Conservation (phyloP, 2,888 invertebrate species). For the Coenonympha arcania region DNA sequence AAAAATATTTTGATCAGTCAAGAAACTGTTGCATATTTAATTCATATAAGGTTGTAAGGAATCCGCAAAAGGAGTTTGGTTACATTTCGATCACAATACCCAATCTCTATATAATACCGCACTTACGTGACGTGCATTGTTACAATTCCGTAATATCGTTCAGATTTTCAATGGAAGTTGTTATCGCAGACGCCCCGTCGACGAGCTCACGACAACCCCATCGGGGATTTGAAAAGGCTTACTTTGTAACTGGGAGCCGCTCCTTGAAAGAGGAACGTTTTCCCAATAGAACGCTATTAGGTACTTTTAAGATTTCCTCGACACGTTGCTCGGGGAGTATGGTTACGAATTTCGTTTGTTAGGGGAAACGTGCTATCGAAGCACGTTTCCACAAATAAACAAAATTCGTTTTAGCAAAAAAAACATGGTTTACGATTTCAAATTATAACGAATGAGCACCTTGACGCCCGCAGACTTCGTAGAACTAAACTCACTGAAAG, state of each 20-base stretch:
- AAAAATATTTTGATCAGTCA: no score
- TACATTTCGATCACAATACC: slow-evolving; percentile 2
- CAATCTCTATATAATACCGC: slow-evolving; percentile 5
- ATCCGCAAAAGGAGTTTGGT: neutral
- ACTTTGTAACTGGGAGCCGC: slow-evolving; percentile 11
- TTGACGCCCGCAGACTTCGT: no score
- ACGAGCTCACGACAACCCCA: slow-evolving; percentile 9
- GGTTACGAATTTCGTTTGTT: neutral
- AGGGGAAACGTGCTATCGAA: no score
- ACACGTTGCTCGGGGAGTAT: neutral
- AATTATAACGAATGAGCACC: no score
- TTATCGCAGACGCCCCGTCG: slow-evolving; percentile 14
- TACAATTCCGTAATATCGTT: slow-evolving; percentile 3
- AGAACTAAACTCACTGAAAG: no score
- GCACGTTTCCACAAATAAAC: no score
- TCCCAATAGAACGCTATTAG: slow-evolving; percentile 14
- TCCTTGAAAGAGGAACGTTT: slow-evolving; percentile 11
- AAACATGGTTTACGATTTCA: no score
- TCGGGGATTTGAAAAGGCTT: slow-evolving; percentile 18
- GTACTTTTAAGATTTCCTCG: slow-evolving; percentile 4
- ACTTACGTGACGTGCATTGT: slow-evolving; percentile 7
- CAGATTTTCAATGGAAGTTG: slow-evolving; percentile 12
- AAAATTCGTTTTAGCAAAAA: no score
- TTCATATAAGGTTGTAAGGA: no score
- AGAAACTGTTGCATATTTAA: no score